Conservation (phyloP, 2,888 invertebrate genomes). For the Perizoma flavofasciatum region DNA sequence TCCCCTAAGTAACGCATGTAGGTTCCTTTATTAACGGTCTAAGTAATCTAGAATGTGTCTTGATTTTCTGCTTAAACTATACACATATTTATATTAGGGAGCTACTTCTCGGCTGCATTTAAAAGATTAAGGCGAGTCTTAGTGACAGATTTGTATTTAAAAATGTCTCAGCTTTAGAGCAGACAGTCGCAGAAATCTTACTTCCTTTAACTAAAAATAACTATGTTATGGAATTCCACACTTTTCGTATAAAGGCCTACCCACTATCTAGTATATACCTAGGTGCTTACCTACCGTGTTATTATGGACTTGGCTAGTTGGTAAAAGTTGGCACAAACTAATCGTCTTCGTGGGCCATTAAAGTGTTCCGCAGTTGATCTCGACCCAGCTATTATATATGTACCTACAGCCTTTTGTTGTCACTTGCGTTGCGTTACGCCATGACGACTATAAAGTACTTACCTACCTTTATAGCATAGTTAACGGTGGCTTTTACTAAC, state of each 20-base stretch:
- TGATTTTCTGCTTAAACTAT: not conserved
- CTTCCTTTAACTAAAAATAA: no score
- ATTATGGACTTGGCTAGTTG: conserved; percentile 7
- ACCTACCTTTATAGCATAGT: not conserved
- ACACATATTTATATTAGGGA: no score
- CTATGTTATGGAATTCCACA: no score
- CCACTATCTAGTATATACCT: no score
- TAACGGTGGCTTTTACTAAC: no score
- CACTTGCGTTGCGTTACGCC: conserved; percentile 50
- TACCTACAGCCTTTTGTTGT: conserved; percentile 64
- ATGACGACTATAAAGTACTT: conserved; percentile 5
- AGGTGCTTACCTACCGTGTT: not conserved
- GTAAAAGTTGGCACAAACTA: conserved; percentile 26
- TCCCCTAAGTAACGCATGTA: conserved; percentile 9
- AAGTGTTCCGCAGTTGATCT: conserved; percentile 45
- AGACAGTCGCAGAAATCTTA: no score
- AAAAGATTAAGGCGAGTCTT: no score
- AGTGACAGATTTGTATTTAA: no score
- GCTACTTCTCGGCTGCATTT: no score
- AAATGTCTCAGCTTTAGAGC: no score
- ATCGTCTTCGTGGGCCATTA: conserved; percentile 52
- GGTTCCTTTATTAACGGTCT: conserved; percentile 18
- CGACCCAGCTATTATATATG: conserved; percentile 55
- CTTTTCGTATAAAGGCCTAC: no score
- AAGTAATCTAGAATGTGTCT: not conserved